A percentile compares a stretch with the other conserved stretches of the same genome.
These are phyloP conservation scores for Spodoptera picta DNA, from an alignment of 2,888 invertebrate species.

Conservation along the genomic window DNA sequence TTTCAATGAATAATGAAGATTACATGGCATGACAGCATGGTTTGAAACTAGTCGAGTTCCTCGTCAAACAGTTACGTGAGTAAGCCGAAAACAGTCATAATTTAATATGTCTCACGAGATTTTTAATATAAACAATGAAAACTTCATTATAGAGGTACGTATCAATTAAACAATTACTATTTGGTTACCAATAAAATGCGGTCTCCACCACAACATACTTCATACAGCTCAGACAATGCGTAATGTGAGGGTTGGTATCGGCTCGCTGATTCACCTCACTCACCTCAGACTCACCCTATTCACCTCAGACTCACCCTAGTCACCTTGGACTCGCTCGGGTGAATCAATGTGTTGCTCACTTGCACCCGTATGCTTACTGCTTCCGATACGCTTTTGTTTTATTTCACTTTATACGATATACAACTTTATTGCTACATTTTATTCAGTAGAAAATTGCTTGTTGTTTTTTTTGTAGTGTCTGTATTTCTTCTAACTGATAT, in stretches of 20 bases:
- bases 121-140: no score
- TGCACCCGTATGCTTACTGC: slow-evolving; percentile 43
- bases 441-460: not conserved
- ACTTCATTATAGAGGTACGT: no score
- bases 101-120: no score
- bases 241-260: slow-evolving; percentile 56
- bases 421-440: slow-evolving; percentile 26
- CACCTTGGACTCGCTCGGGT: slow-evolving; percentile 27
- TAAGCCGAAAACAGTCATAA: no score
- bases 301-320: slow-evolving; percentile 32
- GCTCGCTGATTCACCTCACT: slow-evolving; percentile 39
- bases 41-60: no score
- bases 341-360: slow-evolving; percentile 53
- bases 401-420: slow-evolving; percentile 6
- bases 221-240: slow-evolving; percentile 40
- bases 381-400: slow-evolving; percentile 44
- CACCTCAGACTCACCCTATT: slow-evolving; percentile 31
- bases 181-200: not conserved
- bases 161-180: no score
- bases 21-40: no score
- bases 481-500: no score
- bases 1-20: no score
- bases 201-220: slow-evolving; percentile 21
- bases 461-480: not conserved
- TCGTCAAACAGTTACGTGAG: no score